These are phyloP conservation scores for Nemurella pictetii DNA, from an alignment of 2,888 invertebrate genomes.

Conservation along the genomic window DNA sequence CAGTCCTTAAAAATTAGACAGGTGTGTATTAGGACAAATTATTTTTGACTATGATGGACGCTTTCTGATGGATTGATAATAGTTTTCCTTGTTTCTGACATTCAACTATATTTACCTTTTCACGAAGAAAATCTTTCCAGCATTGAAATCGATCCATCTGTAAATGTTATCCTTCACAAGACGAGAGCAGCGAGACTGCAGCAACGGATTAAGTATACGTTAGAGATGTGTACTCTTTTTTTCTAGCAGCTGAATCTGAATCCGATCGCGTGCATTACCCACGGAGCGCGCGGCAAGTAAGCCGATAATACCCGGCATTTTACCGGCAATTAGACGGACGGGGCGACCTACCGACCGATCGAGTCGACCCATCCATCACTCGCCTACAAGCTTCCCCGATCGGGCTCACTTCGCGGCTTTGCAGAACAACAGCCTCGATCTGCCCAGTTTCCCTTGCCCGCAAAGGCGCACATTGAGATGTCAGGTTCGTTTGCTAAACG, in stretches of 20 bases:
- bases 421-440: too few species aligned
- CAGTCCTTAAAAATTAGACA: neutral
- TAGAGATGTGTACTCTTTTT: neutral
- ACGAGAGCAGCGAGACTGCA: neutral
- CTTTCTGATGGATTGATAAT: neutral
- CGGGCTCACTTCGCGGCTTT: too few species aligned
- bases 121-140: neutral
- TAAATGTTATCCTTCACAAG: neutral
- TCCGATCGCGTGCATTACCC: constrained; percentile 12
- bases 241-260: neutral
- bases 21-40: neutral
- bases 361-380: constrained; percentile 13
- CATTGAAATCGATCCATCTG: neutral
- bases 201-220: neutral
- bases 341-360: too few species aligned
- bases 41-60: neutral
- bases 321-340: constrained; percentile 15
- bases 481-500: too few species aligned
- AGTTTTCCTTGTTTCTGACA: neutral
- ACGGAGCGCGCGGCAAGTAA: neutral
- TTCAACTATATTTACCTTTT: neutral
- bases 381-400: neutral
- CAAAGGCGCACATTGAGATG: too few species aligned
- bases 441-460: too few species aligned
- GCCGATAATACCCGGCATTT: constrained; percentile 25